Base-by-base conservation (phyloP, 2,113 vertebrate species). In the Anarhynchus alexandrinus region DNA sequence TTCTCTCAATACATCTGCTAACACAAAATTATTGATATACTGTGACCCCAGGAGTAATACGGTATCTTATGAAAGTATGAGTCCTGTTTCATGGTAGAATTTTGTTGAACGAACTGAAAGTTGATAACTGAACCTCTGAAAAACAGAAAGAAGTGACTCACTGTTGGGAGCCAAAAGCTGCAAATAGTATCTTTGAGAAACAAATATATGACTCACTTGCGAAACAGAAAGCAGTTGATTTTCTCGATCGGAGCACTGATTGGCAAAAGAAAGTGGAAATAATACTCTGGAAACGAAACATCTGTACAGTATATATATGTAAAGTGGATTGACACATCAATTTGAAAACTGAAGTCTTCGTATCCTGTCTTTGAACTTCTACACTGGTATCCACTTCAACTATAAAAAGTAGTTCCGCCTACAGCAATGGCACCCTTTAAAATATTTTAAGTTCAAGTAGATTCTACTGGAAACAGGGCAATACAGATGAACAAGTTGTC, bases 171-270 rank as follows among this genome's bases (percentile, higher is more conserved):
- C 10, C 30, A 65, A 71, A 87, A 86, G 47, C 30, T 92, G 66
- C 52, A 95, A 82, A 94, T 61, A 71, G 23, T 62, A 19, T n/a
- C 34, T 79, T 29, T 90, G 40, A 90, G 70, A 80, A 88, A 59
- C 26, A 74, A 88, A 69, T 32, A 72, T 82, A 34, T 82, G 12
- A 85, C 29, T 94, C 25, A 76, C 17, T 82, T 76, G 30, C 69
- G 83, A 94, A 95, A 80, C 6, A 65, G 32, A 55, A 23, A 51
- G 62, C 59, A 61, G 45, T 49, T 58, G 9, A 66, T 92, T 90
- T 77, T 80, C 58, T 93, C 1, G 12, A 36, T 49, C 8, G 1
- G 42, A 58, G 11, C 40, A 51, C 29, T 84, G 81, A 59, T 10
- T 84, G 83, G 30, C 22, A 71, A 94, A 83, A 83, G 20, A 58